Evolutionary conservation across 2,113 vertebrate genomes (phyloP), one percentile per base, ranked within the genome.

Genomic region (Rhinopomastus cyanomelas): DNA sequence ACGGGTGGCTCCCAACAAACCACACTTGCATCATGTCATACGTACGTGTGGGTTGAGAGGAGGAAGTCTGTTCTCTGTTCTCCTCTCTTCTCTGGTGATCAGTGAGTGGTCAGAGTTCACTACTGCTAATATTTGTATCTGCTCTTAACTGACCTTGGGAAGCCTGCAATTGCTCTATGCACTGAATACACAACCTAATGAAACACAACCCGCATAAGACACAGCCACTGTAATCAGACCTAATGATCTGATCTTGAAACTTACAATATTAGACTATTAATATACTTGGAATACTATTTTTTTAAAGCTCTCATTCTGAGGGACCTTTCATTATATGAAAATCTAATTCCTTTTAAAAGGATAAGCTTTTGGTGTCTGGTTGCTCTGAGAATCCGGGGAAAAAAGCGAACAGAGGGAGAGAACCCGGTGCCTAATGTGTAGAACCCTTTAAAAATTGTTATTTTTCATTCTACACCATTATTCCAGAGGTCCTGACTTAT

Each of bases 21-120:
- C 25, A 16, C 44, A 15, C 8, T 27, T 29, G 20, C 2, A 3
- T 8, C 56, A 32, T 17, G n/a, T 36, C 1, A 1, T 26, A 27
- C 4, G 8, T 10, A 57, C 44, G 23, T 11, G 52, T 60, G 29
- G 23, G 30, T 73, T 75, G 57, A 39, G 55, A 80, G 52, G 60
- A 37, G 37, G 16, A 75, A 71, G 56, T 18, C 51, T 53, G 1
- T 30, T 26, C 60, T n/a, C 53, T 52, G 12, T 18, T 57, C 29
- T 65, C 51, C 12, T 67, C 71, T 76, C 22, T 48, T 51, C 59
- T 32, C 37, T 4, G 27, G 34, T 32, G 26, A 67, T 32, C 36
- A 34, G 12, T 21, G 39, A 66, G 34, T 10, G 22, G 20, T 53
- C 75, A 73, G 44, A 36, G 23, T 30, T 34, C 17, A 6, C 17